These are phyloP conservation scores for Gallinago jamesoni DNA, from an alignment of 2,113 vertebrate genomes.

Conservation along the genomic window DNA sequence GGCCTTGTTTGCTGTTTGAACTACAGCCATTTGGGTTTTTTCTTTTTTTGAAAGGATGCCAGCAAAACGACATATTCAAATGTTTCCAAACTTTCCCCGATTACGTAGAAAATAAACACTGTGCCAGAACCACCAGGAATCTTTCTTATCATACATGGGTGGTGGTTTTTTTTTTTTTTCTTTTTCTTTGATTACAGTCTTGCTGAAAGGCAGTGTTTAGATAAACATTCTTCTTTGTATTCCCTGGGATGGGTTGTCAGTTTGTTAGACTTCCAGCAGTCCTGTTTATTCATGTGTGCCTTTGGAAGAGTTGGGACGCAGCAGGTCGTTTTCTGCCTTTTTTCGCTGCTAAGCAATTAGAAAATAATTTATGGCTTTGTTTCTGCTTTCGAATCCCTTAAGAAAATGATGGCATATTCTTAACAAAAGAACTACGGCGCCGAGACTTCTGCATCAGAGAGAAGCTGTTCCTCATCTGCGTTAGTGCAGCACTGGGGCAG, in stretches of 20 bases:
- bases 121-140: constrained; percentile 33
- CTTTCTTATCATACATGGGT: not conserved
- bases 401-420: not conserved
- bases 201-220: constrained; percentile 30
- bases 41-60: not conserved
- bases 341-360: constrained; percentile 43
- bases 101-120: not conserved
- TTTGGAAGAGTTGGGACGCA: not conserved
- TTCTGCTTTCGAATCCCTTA: constrained; percentile 2
- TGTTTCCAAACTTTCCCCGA: not conserved
- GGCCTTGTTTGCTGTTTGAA: not conserved
- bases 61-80: not conserved
- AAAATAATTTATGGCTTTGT: constrained; percentile 44
- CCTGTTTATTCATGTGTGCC: constrained; percentile 37
- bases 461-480: constrained; percentile 6
- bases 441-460: not conserved
- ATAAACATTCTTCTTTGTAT: constrained; percentile 25
- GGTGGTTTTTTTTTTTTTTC: not conserved
- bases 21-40: not conserved
- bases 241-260: constrained; percentile 16
- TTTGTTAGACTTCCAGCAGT: constrained; percentile 27
- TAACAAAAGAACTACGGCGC: not conserved
- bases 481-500: not conserved
- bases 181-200: not conserved
- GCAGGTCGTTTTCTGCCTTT: constrained; percentile 30